Evolutionary conservation across 2,797 vertebrate genomes (phyloP), one percentile per base, ranked within the genome.

Genomic region (Gymnocypris eckloni): DNA sequence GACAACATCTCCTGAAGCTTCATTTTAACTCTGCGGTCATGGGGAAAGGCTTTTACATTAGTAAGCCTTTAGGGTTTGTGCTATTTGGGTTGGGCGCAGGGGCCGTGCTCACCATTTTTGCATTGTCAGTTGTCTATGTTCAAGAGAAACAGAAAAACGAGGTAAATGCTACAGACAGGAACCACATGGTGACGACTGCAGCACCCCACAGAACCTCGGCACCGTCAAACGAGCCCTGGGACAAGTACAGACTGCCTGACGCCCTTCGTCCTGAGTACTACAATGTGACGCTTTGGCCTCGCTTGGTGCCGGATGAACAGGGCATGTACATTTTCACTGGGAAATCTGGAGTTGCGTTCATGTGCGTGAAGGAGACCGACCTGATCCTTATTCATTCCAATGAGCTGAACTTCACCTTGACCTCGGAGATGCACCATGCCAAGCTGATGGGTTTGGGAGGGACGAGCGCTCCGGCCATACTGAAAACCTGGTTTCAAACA

Each of bases 311-410:
- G 0, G 0, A 95, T 0, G 0, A 0, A 0, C 0, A 88, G 0
- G 86, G 82, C 20, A 91, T 93, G n/a, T 98, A 96, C 89, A 87
- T 96, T 92, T 99, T 99, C 90, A 86, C 50, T 11, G 98, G 98
- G 90, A 89, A 76, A 0, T 97, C 97, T 87, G 91, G 70, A 0
- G 97, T 97, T 56, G 84, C 86, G 73, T 98, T 99, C 15, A 0
- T 0, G 25, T 97, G 97, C 25, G 0, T 7, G 0, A 59, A 92
- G 45, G 77, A 93, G 33, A 99, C 98, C 0, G 0, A 95, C 66
- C 79, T 97, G 91, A 96, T 99, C 91, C 93, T 99, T 16, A 97
- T 99, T 87, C 98, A 99, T 93, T 97, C 97, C 93, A 96, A 96
- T 64, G 95, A 97, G 43, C 95, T 99, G 69, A 96, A 95, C 85